Base-by-base conservation (phyloP, 2,797 vertebrate genomes). In the Sarcophilus harrisii region DNA sequence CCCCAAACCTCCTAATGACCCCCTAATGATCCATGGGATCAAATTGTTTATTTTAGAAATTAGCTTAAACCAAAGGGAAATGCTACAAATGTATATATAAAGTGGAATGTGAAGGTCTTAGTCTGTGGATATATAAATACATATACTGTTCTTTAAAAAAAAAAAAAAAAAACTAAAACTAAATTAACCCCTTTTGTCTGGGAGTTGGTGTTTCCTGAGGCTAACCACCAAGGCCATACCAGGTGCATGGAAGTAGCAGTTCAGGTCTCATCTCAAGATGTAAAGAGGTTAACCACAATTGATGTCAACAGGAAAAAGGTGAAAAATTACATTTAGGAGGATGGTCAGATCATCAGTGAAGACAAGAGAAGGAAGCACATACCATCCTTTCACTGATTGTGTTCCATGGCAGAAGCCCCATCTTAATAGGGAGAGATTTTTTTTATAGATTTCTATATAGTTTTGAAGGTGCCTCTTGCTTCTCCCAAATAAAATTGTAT, bases 261-360 rank as follows among this genome's bases (percentile, higher is more conserved):
- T 97, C 89, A 96, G 92, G 95, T 96, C 96, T 73, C 96, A 94
- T 54, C 93, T 96, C 92, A 18, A 96, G 93, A 96, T 91, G 95
- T 92, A 96, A 90, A 96, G 96, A 97, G 93, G 95, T 97, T 98
- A 98, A 98, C 98, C 97, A 96, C 95, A 96, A 97, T 97, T 97
- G 98, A 98, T 94, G 95, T 90, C 94, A 98, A 98, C 97, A 97
- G 97, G 97, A 98, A 98, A 97, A 98, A 95, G 95, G 94, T 95
- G 60, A 95, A 95, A 90, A 93, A 73, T 93, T 58, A 98, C 97
- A 97, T 98, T 98, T 98, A 38, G 3, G 62, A 95, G 59, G 94
- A 98, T 98, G 98, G 97, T 94, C 98, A 98, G 96, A 98, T 98
- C 98, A 98, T 98, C 97, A 3, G 55, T 52, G 57, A 66, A 55